Evolutionary conservation across 1,140 invertebrate genomes (phyloP).

Genomic region (Leptinotarsa defecta): DNA sequence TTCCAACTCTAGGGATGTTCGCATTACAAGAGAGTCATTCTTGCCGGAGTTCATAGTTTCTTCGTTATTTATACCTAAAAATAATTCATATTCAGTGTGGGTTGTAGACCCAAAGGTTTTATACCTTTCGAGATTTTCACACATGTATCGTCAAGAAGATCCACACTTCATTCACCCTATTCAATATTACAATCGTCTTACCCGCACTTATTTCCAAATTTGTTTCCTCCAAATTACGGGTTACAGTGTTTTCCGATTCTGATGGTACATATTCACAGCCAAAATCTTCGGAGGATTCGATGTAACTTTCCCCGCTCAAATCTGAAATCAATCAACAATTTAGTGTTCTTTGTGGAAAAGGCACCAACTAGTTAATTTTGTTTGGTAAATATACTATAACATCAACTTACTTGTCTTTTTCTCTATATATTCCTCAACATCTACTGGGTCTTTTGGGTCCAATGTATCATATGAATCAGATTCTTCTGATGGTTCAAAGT

Average conservation of each 20-base stretch:
- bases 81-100: not conserved
- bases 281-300: not conserved
- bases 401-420: not conserved
- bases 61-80: constrained; percentile 1
- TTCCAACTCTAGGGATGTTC: not conserved
- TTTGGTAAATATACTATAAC: not conserved
- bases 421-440: constrained; percentile 3
- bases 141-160: not conserved
- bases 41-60: not conserved
- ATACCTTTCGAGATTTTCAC: not conserved
- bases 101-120: not conserved
- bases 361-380: not conserved
- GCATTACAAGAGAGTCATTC: too few relatives aligned
- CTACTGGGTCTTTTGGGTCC: not conserved
- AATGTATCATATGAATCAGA: not conserved
- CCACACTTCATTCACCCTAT: not conserved
- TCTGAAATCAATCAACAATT: constrained; percentile 3
- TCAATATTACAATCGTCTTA: not conserved
- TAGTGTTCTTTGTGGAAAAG: not conserved
- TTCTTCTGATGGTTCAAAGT: not conserved
- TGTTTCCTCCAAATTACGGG: not conserved
- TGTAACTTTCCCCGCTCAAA: not conserved
- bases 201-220: constrained; percentile 1
- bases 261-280: not conserved
- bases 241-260: not conserved